Evolutionary conservation across 2,797 vertebrate species (phyloP).

Genomic region (Australoheros facetus): DNA sequence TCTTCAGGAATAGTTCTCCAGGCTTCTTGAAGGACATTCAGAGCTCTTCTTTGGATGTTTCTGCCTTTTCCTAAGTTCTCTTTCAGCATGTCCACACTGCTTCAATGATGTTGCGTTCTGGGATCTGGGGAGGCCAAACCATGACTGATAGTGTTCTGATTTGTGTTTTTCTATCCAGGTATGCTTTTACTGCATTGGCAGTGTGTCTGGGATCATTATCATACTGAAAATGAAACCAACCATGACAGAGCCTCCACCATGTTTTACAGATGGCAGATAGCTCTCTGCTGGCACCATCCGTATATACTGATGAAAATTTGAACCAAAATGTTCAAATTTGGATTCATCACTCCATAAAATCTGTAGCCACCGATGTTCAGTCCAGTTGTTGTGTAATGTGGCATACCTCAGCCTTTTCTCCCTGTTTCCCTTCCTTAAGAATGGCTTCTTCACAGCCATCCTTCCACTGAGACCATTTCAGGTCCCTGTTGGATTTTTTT

Average conservation of each 20-base stretch:
- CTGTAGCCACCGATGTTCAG: neutral
- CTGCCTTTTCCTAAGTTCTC: neutral
- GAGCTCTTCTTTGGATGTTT: neutral
- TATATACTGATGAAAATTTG: fast-evolving
- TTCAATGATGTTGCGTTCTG: fast-evolving
- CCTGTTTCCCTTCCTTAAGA: neutral
- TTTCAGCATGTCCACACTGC: neutral
- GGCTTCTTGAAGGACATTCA: neutral
- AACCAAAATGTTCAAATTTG: no score
- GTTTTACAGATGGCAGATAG: neutral
- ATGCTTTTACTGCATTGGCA: neutral
- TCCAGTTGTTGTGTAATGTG: neutral
- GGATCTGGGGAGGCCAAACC: no score
- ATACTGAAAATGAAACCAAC: neutral
- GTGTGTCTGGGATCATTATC: neutral
- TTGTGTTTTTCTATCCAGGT: neutral
- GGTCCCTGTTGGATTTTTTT: neutral
- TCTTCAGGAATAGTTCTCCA: neutral
- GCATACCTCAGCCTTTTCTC: neutral
- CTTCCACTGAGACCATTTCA: neutral
- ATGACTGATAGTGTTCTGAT: neutral
- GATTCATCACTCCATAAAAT: no score
- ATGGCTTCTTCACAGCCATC: neutral
- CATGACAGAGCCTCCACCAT: neutral
- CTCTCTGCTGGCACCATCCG: neutral